Evolutionary conservation across 2,888 invertebrate species (phyloP), one percentile per base, ranked within the genome.

Genomic region (Uloborus plumipes): DNA sequence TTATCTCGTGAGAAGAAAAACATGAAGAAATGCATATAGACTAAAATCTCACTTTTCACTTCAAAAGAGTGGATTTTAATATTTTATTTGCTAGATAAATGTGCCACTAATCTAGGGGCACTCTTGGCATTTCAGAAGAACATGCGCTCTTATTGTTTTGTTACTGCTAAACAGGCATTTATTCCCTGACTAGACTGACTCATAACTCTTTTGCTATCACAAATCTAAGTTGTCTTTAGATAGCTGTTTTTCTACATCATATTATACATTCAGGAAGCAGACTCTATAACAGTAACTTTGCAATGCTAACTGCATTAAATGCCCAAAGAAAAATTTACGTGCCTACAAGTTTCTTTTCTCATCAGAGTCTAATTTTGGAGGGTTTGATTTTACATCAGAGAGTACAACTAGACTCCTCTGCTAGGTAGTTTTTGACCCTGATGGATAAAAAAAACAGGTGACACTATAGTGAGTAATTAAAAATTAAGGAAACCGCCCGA

Each of bases 401-500:
- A 39, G 39, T 9, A 39, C 39, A 39, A 39, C 39, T 39, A 11
- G 3, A 39, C 39, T 11, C 39, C 9, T 2, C 39, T 39, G 39
- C 7, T 39, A 39, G 39, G 39, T 39, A 39, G 11, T 39, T 39
- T n/a, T 39, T 39, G 39, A 39, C 39, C 39, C 39, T 39, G 39
- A 39, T 11, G 39, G 39, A 39, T 39, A 39, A 39, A 39, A n/a
- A 26, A 64, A 64, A 47, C 64, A 64, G 49, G 49, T 74, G 51
- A 73, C 64, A 53, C 72, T 73, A 51, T 50, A 49, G 51, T 61
- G 31, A 73, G 64, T 64, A 79, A 62, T 79, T 83, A 85, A 67
- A 85, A 85, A 65, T 85, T 85, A 47, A 85, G 84, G 61, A 85
- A 84, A 53, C 86, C 86, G 31, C 94, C 94, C 85, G 95, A 95